Conservation (phyloP, 2,888 invertebrate species). For the Dioctria rufipes region DNA sequence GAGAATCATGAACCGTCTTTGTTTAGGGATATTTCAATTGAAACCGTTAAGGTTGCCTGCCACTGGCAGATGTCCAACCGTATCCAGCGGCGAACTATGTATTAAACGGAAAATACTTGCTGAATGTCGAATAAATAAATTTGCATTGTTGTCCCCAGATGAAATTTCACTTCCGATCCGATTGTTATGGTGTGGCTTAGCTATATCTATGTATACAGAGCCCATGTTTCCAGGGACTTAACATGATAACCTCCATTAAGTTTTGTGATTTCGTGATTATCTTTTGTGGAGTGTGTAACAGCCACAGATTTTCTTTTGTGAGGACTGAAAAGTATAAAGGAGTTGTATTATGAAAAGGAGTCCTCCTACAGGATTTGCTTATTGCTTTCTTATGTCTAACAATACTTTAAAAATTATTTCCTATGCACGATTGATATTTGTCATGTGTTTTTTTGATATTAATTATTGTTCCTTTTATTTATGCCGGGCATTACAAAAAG, state of each 20-base stretch:
- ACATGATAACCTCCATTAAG: neutral
- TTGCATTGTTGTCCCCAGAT: conserved; percentile 33
- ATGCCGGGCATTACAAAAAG: too few relatives aligned
- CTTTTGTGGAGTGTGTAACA: too few relatives aligned
- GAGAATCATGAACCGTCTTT: conserved; percentile 26
- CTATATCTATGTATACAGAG: neutral
- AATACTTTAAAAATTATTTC: too few relatives aligned
- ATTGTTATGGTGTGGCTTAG: conserved; percentile 1
- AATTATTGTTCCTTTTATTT: too few relatives aligned
- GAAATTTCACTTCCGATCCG: neutral
- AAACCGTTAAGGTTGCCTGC: conserved; percentile 33
- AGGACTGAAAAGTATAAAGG: too few relatives aligned
- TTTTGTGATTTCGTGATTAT: neutral
- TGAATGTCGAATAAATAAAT: conserved; percentile 39
- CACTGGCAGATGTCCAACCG: conserved; percentile 47
- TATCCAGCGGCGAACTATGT: conserved; percentile 17
- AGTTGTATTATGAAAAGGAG: too few relatives aligned
- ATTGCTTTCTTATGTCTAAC: too few relatives aligned
- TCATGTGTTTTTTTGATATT: too few relatives aligned
- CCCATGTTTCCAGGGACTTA: neutral
- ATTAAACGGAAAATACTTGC: conserved; percentile 34
- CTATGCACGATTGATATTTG: too few relatives aligned
- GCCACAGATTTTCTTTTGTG: too few relatives aligned
- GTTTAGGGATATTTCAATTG: conserved; percentile 46
- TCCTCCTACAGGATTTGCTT: too few relatives aligned